phyloP scores from a whole-genome alignment of 2,113 vertebrate genomes.

The Dasyornis broadbenti region DNA sequence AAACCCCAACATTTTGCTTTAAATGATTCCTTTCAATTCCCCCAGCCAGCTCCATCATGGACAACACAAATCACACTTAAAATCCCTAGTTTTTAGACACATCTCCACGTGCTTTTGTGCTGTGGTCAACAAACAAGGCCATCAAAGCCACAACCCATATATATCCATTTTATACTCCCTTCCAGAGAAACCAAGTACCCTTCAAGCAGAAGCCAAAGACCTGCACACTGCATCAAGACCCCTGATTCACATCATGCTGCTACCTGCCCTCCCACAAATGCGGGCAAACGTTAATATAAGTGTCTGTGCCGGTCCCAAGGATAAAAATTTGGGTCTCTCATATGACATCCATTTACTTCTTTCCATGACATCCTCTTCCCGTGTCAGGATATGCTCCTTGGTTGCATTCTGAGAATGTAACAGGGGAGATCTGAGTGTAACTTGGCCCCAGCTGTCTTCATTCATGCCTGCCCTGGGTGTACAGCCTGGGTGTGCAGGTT shows the following conservation, averaged over 20 bases:
- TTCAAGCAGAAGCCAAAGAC: not conserved
- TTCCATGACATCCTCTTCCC: not conserved
- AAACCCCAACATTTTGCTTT: not conserved
- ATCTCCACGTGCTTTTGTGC: not conserved
- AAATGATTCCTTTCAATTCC: not conserved
- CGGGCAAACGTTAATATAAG: not conserved
- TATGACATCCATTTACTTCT: not conserved
- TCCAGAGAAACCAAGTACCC: not conserved
- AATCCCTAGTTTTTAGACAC: accelerated
- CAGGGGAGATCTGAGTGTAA: not conserved
- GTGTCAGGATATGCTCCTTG: not conserved
- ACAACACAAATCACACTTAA: not conserved
- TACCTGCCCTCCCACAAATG: not conserved
- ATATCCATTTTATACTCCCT: not conserved
- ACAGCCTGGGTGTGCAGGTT: not conserved
- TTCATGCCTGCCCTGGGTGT: not conserved
- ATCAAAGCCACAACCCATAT: not conserved
- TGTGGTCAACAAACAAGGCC: not conserved
- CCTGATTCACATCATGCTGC: not conserved
- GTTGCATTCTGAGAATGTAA: not conserved
- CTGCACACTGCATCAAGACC: not conserved
- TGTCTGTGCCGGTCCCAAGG: not conserved
- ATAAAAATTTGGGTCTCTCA: not conserved
- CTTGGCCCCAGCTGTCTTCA: not conserved
- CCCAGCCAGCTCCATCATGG: not conserved